These are phyloP conservation scores for Poecilus cupreus DNA, from an alignment of 2,888 invertebrate genomes.

Conservation along the genomic window DNA sequence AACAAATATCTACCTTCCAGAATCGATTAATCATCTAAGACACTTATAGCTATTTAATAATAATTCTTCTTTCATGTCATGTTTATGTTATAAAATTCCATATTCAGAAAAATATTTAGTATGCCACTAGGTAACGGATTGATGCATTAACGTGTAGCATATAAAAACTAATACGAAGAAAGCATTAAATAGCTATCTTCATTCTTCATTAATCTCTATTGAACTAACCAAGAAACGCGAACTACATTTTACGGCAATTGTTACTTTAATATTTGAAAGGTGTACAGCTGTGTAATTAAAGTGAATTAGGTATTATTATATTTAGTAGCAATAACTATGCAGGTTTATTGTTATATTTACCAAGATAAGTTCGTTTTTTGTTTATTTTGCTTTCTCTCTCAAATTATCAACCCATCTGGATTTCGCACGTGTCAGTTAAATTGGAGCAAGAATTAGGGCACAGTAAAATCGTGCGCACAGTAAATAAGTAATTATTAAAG, in stretches of 20 bases:
- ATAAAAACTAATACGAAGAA: background rate
- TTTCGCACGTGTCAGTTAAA: background rate
- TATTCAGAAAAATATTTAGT: constrained; percentile 7
- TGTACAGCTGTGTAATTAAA: background rate
- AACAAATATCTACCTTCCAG: background rate
- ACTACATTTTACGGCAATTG: background rate
- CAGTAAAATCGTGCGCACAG: too few relatives aligned
- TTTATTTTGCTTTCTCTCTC: background rate
- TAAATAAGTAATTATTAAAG: too few relatives aligned
- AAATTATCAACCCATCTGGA: background rate
- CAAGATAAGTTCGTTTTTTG: background rate
- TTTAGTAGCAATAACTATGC: background rate
- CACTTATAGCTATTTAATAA: background rate
- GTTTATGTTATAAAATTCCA: too few relatives aligned
- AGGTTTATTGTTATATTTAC: background rate
- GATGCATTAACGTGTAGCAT: constrained; percentile 3
- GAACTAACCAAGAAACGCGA: background rate
- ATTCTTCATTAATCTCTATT: background rate
- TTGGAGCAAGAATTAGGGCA: too few relatives aligned
- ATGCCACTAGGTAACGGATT: constrained; percentile 31
- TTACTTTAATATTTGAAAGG: background rate
- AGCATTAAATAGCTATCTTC: background rate
- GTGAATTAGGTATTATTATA: background rate
- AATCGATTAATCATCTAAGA: background rate
- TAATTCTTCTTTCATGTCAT: background rate